Evolutionary conservation across 2,888 invertebrate genomes (phyloP).

Genomic region (Phragmatobia fuliginosa): DNA sequence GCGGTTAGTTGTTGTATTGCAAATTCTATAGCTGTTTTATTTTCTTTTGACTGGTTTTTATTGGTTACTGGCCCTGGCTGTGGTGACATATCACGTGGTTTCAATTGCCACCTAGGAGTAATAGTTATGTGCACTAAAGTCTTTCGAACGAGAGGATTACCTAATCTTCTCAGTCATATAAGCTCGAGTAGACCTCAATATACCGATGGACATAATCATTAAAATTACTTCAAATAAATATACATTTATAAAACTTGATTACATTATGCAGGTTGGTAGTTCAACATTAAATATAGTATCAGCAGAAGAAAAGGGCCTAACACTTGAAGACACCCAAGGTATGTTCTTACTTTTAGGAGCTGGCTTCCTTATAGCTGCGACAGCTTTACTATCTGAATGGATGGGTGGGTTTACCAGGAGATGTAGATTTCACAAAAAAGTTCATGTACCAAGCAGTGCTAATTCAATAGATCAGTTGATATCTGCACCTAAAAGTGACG

Average conservation of each 20-base stretch:
- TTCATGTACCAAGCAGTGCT: slow-evolving; percentile 46
- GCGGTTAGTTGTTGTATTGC: slow-evolving; percentile 79
- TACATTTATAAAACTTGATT: too few relatives aligned
- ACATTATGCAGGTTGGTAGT: slow-evolving; percentile 70
- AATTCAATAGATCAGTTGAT: slow-evolving; percentile 61
- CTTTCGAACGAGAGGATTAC: too few relatives aligned
- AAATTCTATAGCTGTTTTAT: not conserved
- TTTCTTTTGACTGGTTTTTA: too few relatives aligned
- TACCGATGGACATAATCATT: too few relatives aligned
- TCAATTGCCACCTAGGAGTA: too few relatives aligned
- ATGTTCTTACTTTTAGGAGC: slow-evolving; percentile 92
- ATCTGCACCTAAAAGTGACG: slow-evolving; percentile 48
- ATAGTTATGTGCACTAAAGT: not conserved
- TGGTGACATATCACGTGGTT: not conserved
- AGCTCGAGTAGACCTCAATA: not conserved
- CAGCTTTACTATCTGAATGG: slow-evolving; percentile 89
- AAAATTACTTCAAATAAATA: too few relatives aligned
- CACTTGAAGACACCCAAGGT: slow-evolving; percentile 93
- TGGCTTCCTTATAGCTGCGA: slow-evolving; percentile 89
- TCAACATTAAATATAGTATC: slow-evolving; percentile 75
- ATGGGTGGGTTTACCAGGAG: slow-evolving; percentile 89
- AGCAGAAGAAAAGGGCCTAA: slow-evolving; percentile 90
- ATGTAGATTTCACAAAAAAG: slow-evolving; percentile 73
- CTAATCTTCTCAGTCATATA: too few relatives aligned
- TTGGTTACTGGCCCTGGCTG: not conserved